phyloP scores from a whole-genome alignment of 2,113 vertebrate genomes.

The Talpa occidentalis region DNA sequence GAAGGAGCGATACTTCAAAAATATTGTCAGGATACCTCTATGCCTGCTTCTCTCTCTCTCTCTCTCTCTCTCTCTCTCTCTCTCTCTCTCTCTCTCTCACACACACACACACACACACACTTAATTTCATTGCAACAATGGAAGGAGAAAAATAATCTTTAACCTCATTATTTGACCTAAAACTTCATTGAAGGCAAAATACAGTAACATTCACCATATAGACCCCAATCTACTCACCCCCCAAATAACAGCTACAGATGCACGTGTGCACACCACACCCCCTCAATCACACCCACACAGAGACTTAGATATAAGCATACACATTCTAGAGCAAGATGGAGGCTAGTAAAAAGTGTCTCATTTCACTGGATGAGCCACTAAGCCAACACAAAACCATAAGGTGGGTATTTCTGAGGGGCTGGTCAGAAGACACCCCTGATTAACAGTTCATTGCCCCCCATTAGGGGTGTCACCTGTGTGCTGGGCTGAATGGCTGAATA shows the following conservation, averaged over 20 bases:
- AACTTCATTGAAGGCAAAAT: slow-evolving; percentile 19
- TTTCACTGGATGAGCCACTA: background rate
- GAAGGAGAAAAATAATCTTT: background rate
- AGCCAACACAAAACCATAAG: background rate
- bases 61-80: too few species aligned
- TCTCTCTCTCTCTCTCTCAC: too few species aligned
- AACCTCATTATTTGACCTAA: background rate
- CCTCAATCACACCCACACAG: background rate
- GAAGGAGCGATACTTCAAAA: background rate
- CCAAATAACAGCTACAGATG: background rate
- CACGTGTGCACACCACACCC: background rate
- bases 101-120: background rate
- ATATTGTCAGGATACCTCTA: background rate
- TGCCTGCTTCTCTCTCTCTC: too few species aligned
- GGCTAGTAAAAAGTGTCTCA: background rate
- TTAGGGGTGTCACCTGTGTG: background rate
- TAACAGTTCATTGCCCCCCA: too few species aligned
- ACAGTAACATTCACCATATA: background rate
- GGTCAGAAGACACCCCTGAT: background rate
- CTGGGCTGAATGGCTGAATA: background rate
- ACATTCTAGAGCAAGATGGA: background rate
- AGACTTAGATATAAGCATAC: background rate
- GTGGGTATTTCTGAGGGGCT: background rate
- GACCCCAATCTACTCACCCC: background rate
- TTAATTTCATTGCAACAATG: background rate